Conservation (phyloP, 2,113 vertebrate species). For the Leptobrachium leishanense region DNA sequence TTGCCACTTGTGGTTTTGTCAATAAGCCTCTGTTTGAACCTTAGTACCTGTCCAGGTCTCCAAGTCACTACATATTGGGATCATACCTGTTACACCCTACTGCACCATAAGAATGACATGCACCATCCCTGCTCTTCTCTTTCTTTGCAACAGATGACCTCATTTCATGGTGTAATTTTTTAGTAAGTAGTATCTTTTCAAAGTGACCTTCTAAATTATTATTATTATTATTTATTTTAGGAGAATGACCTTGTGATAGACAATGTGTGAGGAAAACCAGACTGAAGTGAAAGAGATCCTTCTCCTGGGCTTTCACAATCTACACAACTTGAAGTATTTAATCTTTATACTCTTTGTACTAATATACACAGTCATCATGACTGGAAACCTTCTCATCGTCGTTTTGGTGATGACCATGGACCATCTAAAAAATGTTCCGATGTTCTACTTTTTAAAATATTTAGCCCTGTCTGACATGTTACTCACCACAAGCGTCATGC, state of each 20-base stretch:
- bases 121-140: no score
- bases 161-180: no score
- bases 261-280: constrained; percentile 1
- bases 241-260: not conserved
- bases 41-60: no score
- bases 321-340: not conserved
- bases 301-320: not conserved
- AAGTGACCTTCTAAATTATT: not conserved
- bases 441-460: constrained; percentile 13
- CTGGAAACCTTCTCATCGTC: not conserved
- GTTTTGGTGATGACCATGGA: not conserved
- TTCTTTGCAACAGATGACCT: no score
- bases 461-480: not conserved
- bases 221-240: not conserved
- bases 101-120: no score
- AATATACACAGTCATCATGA: not conserved
- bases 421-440: not conserved
- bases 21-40: no score
- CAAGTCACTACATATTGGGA: no score
- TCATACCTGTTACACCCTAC: no score
- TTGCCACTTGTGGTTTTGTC: no score
- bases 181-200: no score
- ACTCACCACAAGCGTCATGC: not conserved
- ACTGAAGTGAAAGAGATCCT: not conserved
- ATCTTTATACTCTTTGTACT: not conserved